Conservation (phyloP, 2,888 invertebrate species). For the Drosophila mimica region DNA sequence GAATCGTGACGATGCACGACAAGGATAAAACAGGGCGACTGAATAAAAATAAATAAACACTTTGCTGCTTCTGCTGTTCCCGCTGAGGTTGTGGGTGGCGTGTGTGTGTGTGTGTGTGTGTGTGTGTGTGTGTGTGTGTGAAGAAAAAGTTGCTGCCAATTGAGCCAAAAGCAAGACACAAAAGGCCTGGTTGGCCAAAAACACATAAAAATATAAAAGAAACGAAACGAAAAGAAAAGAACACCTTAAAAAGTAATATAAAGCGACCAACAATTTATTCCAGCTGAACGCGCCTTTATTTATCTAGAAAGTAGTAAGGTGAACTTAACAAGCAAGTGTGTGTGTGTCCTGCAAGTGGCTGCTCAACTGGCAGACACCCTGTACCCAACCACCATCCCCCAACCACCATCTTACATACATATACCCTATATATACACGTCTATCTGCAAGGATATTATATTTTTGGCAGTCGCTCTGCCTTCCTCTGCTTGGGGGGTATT, state of each 20-base stretch:
- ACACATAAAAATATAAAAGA: constrained; percentile 15
- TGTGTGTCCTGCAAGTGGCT: neutral
- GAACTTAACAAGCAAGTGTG: constrained; percentile 6
- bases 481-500: neutral
- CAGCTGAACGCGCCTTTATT: constrained; percentile 20
- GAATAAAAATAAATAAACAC: constrained; percentile 41
- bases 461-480: neutral
- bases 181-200: constrained; percentile 6
- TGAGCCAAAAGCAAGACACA: constrained; percentile 26
- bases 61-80: neutral
- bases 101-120: neutral
- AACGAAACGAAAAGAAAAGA: constrained; percentile 2
- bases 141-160: constrained; percentile 25
- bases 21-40: constrained; percentile 52
- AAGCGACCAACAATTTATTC: constrained; percentile 17
- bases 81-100: neutral
- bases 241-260: constrained; percentile 20
- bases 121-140: constrained; percentile 2
- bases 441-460: neutral
- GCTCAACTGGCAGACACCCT: neutral
- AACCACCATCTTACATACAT: neutral
- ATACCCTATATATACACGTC: neutral
- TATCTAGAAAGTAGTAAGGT: constrained; percentile 12
- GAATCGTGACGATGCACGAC: constrained; percentile 39
- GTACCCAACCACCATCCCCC: neutral